Evolutionary conservation across 2,888 invertebrate genomes (phyloP).

Genomic region (Chironomus riparius): DNA sequence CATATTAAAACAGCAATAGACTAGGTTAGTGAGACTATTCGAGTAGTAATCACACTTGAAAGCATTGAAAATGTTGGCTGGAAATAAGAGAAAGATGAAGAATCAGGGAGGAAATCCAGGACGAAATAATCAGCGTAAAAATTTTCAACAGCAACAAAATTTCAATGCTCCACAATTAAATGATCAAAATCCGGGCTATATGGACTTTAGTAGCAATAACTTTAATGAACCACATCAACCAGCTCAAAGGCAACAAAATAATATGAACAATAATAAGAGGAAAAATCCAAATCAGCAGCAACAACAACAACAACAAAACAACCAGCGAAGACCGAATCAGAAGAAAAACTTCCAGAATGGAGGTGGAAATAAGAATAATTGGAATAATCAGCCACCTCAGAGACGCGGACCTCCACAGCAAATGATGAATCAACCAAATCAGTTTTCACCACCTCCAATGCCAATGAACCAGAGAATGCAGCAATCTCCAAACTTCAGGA

Average conservation of each 20-base stretch:
- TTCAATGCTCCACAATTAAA: slow-evolving; percentile 2
- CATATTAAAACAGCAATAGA: too few relatives aligned
- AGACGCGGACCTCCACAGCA: not conserved
- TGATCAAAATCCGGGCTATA: slow-evolving; percentile 8
- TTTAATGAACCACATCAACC: slow-evolving; percentile 11
- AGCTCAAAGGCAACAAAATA: not conserved
- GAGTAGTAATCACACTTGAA: too few relatives aligned
- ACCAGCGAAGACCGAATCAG: not conserved
- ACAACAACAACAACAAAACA: not conserved
- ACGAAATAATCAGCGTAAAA: not conserved
- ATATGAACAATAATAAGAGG: not conserved
- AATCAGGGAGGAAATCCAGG: slow-evolving; percentile 3
- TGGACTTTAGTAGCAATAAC: slow-evolving; percentile 14
- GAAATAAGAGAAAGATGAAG: slow-evolving; percentile 7
- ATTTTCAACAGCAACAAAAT: slow-evolving; percentile 5
- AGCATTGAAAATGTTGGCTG: slow-evolving; percentile 3
- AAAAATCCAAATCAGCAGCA: not conserved
- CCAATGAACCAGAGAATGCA: slow-evolving; percentile 3
- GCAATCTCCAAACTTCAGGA: not conserved
- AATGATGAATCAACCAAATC: slow-evolving; percentile 20
- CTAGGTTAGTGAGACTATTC: too few relatives aligned
- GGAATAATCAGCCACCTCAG: not conserved
- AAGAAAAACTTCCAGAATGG: slow-evolving; percentile 23
- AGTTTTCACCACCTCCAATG: not conserved
- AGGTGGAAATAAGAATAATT: not conserved